Evolutionary conservation across 2,888 invertebrate genomes (phyloP).

Genomic region (Catocala fraxini): DNA sequence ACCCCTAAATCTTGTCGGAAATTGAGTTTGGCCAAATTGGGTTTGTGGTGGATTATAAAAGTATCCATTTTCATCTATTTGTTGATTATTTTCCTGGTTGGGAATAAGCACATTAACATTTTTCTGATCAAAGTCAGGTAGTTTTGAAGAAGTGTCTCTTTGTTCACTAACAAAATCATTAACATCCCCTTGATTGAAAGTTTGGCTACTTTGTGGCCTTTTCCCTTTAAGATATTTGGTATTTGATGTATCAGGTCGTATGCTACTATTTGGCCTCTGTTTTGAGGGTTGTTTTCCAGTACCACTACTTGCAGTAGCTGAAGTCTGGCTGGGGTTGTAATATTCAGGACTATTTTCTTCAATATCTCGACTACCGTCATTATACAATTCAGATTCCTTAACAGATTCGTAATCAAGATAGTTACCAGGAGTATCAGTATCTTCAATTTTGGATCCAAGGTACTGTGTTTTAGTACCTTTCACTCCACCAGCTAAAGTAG

Average conservation of each 20-base stretch:
- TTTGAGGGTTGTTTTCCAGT: background rate
- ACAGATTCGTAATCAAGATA: background rate
- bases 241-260: background rate
- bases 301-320: background rate
- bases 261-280: background rate
- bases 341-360: background rate
- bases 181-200: background rate
- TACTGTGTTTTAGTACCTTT: slow-evolving; percentile 16
- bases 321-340: background rate
- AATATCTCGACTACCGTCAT: background rate
- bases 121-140: slow-evolving; percentile 10
- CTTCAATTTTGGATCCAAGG: slow-evolving; percentile 11
- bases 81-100: slow-evolving; percentile 4
- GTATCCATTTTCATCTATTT: slow-evolving; percentile 25
- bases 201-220: background rate
- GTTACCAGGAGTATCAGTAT: background rate
- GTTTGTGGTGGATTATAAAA: slow-evolving; percentile 31
- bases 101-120: background rate
- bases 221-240: background rate
- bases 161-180: slow-evolving; percentile 1
- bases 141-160: background rate
- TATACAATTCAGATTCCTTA: background rate
- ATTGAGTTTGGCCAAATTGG: slow-evolving; percentile 21
- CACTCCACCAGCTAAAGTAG: background rate
- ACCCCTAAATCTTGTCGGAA: slow-evolving; percentile 31